Base-by-base conservation (phyloP, 2,797 vertebrate genomes). In the Sebastes melanostomus region DNA sequence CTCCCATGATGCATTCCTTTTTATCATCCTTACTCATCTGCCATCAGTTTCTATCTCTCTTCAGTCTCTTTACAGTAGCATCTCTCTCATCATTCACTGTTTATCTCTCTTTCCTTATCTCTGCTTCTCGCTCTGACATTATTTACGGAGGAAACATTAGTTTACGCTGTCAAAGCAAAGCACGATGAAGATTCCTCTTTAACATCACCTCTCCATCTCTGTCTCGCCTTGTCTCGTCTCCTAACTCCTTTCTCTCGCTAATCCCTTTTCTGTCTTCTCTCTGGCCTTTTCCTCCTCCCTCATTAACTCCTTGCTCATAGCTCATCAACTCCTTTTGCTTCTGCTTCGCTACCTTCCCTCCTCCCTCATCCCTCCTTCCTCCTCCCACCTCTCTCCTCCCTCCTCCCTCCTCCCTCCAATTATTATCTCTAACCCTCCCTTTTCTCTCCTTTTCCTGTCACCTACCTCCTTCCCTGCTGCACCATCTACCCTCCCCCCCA, bases 1-100 rank as follows among this genome's bases (percentile, higher is more conserved):
- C 52, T 80, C 88, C 62, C 60, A 25, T 72, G 71, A 88, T 86
- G 79, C 75, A 69, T 78, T 75, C 13, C 34, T 70, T 61, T 82
- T 78, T 66, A 56, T 81, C 61, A 8, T 70, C n/a, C 62, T 25
- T 5, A 6, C 32, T 83, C 59, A 42, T 70, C 58, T 58, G 22
- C 11, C 29, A 65, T 80, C 74, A 30, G 3, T 50, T 59, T 12
- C 2, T 75, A 22, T 54, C 30, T 59, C 54, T 8, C 55, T 30
- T 62, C 63, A 11, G 13, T 29, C 18, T 55, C 29, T 55, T 54
- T 0, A 4, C 32, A 50, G 46, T 50, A n/a, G 16, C n/a, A 1
- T 60, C 59, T 63, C 24, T 4, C 67, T 62, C 66, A 59, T 81
- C 74, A 81, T 71, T 54, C 10, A 6, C 54, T n/a, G 42, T 75